Percentiles rank a stretch among this genome's conserved stretches.
These are phyloP conservation scores for Penaeus chinensis DNA, from an alignment of 1,140 invertebrate genomes.

Conservation along the genomic window DNA sequence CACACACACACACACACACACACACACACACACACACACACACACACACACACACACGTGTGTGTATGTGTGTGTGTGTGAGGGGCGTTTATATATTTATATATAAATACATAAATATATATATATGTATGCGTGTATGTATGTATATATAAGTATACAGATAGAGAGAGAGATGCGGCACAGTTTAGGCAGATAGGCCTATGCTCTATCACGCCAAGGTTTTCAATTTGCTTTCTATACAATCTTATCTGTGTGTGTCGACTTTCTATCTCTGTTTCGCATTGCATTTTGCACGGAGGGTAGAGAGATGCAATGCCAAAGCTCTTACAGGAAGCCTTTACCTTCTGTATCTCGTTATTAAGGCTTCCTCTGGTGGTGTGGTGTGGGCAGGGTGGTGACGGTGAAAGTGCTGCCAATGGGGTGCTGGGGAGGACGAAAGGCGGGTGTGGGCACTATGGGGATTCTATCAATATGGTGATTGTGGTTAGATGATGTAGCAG, in stretches of 20 bases:
- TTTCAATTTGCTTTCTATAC: no score
- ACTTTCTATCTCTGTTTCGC: no score
- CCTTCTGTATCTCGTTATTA: no score
- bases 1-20: no score
- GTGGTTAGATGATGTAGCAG: no score
- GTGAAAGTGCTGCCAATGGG: not conserved
- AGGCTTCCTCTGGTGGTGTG: not conserved
- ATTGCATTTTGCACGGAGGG: no score
- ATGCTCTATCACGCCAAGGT: not conserved
- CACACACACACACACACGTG: not conserved
- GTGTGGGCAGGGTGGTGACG: not conserved
- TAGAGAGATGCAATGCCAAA: not conserved
- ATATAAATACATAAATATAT: not conserved
- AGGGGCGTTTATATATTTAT: not conserved
- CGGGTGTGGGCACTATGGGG: not conserved
- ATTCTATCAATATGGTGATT: no score
- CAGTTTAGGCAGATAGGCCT: not conserved
- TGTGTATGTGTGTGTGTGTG: not conserved
- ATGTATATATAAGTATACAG: not conserved
- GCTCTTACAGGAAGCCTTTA: not conserved
- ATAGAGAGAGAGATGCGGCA: not conserved
- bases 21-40: no score
- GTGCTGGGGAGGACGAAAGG: not conserved
- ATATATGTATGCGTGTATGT: not conserved
- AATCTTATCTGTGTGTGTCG: no score